A percentile compares a stretch with the other conserved stretches of the same genome.
Evolutionary conservation across 2,113 vertebrate species (phyloP).

Genomic region (Notarius lentiginosus): DNA sequence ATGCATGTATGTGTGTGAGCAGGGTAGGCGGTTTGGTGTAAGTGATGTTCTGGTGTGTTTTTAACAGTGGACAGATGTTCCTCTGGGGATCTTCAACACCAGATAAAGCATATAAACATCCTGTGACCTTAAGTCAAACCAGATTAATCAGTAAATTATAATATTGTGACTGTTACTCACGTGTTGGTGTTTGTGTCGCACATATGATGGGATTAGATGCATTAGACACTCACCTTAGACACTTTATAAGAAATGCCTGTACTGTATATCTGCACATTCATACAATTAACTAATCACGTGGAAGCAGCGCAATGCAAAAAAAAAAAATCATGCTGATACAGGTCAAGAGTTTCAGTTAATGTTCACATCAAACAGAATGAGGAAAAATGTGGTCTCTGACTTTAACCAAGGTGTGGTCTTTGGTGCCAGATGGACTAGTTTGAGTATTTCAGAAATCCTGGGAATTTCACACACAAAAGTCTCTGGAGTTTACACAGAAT

Average conservation of each 20-base stretch:
- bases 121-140: background rate
- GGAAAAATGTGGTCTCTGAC: background rate
- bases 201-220: background rate
- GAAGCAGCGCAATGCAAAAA: background rate
- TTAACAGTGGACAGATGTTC: slow-evolving; percentile 38
- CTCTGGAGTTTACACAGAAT: background rate
- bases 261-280: background rate
- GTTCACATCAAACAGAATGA: background rate
- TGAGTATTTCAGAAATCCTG: background rate
- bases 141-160: background rate
- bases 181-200: background rate
- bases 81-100: slow-evolving; percentile 37
- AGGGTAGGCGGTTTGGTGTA: background rate
- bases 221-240: background rate
- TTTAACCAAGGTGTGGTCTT: background rate
- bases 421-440: slow-evolving; percentile 1
- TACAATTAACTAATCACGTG: background rate
- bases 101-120: slow-evolving; percentile 36
- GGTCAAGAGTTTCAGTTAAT: background rate
- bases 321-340: background rate
- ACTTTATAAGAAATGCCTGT: background rate
- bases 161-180: background rate
- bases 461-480: background rate
- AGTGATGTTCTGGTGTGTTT: slow-evolving; percentile 36
- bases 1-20: background rate